Evolutionary conservation across 2,888 invertebrate species (phyloP).

Genomic region (Thysanoteuthis rhombus): DNA sequence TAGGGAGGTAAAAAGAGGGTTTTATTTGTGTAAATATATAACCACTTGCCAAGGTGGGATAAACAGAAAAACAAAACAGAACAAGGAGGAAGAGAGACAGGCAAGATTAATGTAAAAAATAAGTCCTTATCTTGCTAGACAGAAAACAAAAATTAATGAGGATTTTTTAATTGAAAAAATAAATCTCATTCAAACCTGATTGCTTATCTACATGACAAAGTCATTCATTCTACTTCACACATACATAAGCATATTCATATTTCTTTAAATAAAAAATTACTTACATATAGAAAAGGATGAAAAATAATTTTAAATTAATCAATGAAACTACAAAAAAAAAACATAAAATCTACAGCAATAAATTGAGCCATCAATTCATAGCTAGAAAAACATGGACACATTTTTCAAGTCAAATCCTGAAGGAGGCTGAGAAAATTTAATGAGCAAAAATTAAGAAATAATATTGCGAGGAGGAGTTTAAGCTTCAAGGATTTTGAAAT

Average conservation of each 20-base stretch:
- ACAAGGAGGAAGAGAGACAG: too few species aligned
- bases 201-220: not conserved
- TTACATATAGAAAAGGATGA: not conserved
- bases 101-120: too few species aligned
- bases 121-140: too few species aligned
- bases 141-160: too few species aligned
- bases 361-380: not conserved
- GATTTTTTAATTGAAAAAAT: too few species aligned
- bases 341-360: not conserved
- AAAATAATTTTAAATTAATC: not conserved
- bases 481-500: not conserved
- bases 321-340: not conserved
- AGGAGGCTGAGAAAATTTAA: not conserved
- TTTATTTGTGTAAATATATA: too few species aligned
- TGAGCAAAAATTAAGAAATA: conserved; percentile 12
- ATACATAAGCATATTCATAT: not conserved
- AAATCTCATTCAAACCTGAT: not conserved
- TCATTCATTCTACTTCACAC: not conserved
- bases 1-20: too few species aligned
- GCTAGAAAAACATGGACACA: not conserved
- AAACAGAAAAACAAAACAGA: too few species aligned
- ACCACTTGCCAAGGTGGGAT: too few species aligned
- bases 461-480: not conserved
- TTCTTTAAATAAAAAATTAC: not conserved
- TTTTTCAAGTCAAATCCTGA: not conserved